Base-by-base conservation (phyloP, 1,140 invertebrate genomes). In the Apis laboriosa region DNA sequence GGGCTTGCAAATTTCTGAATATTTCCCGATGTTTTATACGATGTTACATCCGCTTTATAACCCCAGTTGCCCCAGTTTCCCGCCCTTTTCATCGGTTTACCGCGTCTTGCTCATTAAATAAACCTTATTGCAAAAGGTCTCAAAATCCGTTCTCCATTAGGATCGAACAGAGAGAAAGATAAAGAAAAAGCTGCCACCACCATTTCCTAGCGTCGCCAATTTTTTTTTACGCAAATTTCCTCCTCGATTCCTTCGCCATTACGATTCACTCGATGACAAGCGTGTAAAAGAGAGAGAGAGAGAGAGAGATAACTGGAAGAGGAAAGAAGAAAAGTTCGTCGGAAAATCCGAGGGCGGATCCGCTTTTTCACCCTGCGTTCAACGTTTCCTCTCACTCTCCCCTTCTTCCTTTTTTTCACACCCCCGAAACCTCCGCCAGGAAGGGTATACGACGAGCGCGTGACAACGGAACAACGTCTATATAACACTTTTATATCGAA, bases 401-500 rank as follows among this genome's bases (percentile, higher is more conserved):
- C n/a, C n/a, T n/a, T 8, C 7, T 21, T 28, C 17, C 11, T 13
- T 49, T 70, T 19, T 67, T 49, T 63, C 28, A 53, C 60, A 24
- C 43, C 49, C 13, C 43, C 68, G 58, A 73, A 63, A 71, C 55
- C 71, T 61, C 66, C 13, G 43, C 24, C 53, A 24, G 58, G 12
- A 12, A 72, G 49, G 64, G 55, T n/a, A n/a, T 49, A 64, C 83
- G 83, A 78, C 87, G 76, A 64, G 85, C 78, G 87, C 78, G 55
- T 56, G 72, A 58, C n/a, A n/a, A n/a, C 84, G 83, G 78, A 80
- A 60, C 49, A 43, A n/a, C 63, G 17, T 80, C 79, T 88, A 84
- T 89, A 86, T 89, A 89, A 90, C 90, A 90, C 84, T 90, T 91
- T 91, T 91, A 90, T 90, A 91, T 90, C 83, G 89, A 77, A 91